These are phyloP conservation scores for Leptonema lineaticorne DNA, from an alignment of 1,140 invertebrate genomes.

Conservation along the genomic window DNA sequence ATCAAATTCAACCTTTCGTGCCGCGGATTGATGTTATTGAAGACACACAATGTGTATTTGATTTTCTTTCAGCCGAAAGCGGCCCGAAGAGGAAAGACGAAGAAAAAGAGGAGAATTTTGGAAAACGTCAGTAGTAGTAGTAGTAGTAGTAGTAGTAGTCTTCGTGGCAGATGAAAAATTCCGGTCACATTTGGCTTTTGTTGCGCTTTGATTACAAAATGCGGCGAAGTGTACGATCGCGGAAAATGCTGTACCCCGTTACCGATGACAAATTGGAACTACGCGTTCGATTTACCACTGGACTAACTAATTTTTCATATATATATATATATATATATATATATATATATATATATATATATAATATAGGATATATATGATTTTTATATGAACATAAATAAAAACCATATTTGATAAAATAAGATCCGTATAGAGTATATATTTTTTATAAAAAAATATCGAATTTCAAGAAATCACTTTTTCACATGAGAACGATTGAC, in stretches of 20 bases:
- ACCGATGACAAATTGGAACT: slow-evolving; percentile 36
- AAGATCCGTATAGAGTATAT: neutral
- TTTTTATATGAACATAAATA: no score
- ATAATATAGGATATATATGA: no score
- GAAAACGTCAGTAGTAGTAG: no score
- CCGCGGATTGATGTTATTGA: slow-evolving; percentile 19
- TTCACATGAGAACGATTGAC: no score
- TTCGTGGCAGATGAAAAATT: slow-evolving; percentile 37
- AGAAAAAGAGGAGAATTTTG: no score
- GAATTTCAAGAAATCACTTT: no score
- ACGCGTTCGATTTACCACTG: neutral
- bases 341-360: neutral
- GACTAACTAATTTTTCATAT: no score
- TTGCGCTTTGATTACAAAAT: slow-evolving; percentile 39
- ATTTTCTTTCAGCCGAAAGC: slow-evolving; percentile 13
- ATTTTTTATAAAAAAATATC: no score
- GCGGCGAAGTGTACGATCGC: slow-evolving; percentile 21
- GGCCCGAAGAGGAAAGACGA: neutral
- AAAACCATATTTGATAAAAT: no score
- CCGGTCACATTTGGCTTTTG: slow-evolving; percentile 42
- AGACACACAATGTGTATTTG: slow-evolving; percentile 18
- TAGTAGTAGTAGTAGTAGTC: no score
- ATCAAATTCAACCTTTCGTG: no score
- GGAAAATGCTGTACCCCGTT: neutral
- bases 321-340: neutral